Evolutionary conservation across 2,797 vertebrate species (phyloP).

Genomic region (Acropternis orthonyx): DNA sequence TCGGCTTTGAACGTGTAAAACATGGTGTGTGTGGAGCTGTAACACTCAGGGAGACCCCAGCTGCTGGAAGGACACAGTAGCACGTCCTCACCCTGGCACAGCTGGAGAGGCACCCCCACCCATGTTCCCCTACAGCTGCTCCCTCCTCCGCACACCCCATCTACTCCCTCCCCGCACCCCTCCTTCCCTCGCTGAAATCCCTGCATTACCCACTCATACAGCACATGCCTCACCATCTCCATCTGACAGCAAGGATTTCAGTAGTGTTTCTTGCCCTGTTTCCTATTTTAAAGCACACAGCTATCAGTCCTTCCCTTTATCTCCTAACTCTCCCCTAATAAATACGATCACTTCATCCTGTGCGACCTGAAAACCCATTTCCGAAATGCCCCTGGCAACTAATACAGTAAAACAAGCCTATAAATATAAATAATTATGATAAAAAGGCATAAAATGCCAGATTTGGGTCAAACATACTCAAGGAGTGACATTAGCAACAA

Average conservation of each 20-base stretch:
- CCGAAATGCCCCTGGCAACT: constrained; percentile 9
- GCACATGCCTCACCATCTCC: background rate
- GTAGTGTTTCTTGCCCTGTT: background rate
- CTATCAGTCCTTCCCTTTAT: background rate
- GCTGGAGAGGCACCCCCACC: background rate
- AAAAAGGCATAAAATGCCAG: constrained; percentile 45
- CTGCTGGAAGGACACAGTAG: background rate
- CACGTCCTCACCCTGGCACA: background rate
- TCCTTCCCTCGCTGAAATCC: background rate
- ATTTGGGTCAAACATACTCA: background rate
- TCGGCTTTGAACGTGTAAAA: background rate
- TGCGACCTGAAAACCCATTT: constrained; percentile 48
- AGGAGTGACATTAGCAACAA: constrained; percentile 8
- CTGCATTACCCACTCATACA: background rate
- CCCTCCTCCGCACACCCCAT: background rate
- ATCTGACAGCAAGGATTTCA: background rate
- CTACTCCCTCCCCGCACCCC: background rate
- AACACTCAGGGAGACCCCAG: background rate
- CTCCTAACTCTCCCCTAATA: constrained; percentile 9
- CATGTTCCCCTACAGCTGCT: background rate
- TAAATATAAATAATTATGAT: constrained; percentile 63
- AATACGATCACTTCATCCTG: constrained; percentile 3
- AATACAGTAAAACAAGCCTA: constrained; percentile 38
- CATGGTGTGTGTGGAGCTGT: background rate
- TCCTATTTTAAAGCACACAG: background rate